Conservation (phyloP, 2,797 vertebrate species). For the Hippocampus kuda region DNA sequence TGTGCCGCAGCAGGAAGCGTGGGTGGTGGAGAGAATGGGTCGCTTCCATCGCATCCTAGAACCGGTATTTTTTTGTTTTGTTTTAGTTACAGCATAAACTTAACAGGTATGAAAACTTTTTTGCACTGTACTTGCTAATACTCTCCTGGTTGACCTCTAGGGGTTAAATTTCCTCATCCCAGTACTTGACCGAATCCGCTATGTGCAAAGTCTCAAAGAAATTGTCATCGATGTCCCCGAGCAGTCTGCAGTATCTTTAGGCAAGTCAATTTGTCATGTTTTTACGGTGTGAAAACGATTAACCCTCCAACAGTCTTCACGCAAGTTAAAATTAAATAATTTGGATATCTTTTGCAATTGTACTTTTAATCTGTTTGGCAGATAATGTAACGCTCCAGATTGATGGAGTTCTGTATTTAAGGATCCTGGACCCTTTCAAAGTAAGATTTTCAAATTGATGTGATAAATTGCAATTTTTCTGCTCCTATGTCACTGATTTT, state of each 20-base stretch:
- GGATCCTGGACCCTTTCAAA: conserved; percentile 92
- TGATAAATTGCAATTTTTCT: background rate
- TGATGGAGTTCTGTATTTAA: conserved; percentile 90
- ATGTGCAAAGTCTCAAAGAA: conserved; percentile 95
- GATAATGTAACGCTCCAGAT: conserved; percentile 96
- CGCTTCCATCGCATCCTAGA: conserved; percentile 87
- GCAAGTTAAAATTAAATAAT: background rate
- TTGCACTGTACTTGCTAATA: background rate
- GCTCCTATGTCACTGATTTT: background rate
- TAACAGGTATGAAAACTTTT: background rate
- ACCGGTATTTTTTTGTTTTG: conserved; percentile 63
- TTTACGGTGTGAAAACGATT: background rate
- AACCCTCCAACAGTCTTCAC: no score
- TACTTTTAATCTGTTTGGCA: conserved; percentile 37
- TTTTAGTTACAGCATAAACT: background rate
- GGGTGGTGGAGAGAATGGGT: conserved; percentile 98
- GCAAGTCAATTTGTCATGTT: conserved; percentile 54
- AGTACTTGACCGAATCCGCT: conserved; percentile 80
- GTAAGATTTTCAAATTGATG: conserved; percentile 46
- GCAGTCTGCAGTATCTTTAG: conserved; percentile 87
- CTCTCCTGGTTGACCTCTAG: conserved; percentile 47
- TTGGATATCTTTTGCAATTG: background rate
- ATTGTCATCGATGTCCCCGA: conserved; percentile 97
- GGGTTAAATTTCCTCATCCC: conserved; percentile 94
- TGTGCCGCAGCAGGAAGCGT: conserved; percentile 94